Conservation (phyloP, 1,140 invertebrate genomes). For the Heliothis virescens region DNA sequence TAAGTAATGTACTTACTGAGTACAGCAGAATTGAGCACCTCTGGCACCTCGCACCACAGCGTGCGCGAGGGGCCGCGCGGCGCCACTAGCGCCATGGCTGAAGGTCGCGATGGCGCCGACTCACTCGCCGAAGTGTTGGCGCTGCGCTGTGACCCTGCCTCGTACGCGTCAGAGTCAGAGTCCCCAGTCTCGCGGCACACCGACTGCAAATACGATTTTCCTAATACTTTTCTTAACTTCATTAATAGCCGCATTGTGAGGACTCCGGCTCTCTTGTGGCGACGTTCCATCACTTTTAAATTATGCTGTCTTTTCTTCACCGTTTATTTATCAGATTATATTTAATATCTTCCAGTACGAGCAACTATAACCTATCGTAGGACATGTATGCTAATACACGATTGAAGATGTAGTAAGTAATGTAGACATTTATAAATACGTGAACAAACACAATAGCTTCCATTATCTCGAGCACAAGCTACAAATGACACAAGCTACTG, state of each 20-base stretch:
- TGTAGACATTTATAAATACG: background rate
- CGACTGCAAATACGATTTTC: slow-evolving; percentile 75
- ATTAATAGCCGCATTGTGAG: no score
- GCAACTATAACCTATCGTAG: no score
- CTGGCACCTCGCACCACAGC: slow-evolving; percentile 97
- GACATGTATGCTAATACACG: no score
- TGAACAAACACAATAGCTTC: background rate
- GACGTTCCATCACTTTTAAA: no score
- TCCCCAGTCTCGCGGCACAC: slow-evolving; percentile 88
- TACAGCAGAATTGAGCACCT: slow-evolving; percentile 92
- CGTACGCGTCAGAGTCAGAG: slow-evolving; percentile 93
- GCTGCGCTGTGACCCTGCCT: slow-evolving; percentile 82
- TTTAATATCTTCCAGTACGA: no score
- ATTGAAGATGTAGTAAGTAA: background rate
- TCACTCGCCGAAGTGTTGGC: slow-evolving; percentile 46
- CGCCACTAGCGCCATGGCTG: slow-evolving; percentile 89
- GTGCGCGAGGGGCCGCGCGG: slow-evolving; percentile 91
- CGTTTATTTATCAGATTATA: no score
- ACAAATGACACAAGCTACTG: slow-evolving; percentile 2
- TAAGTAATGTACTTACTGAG: slow-evolving; percentile 87
- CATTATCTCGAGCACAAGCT: background rate
- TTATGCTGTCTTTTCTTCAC: no score
- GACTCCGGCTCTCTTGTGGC: no score
- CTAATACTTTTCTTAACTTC: no score
- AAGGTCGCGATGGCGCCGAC: slow-evolving; percentile 78